These are phyloP conservation scores for Natrix natrix DNA, from an alignment of 2,797 vertebrate genomes.

Conservation along the genomic window DNA sequence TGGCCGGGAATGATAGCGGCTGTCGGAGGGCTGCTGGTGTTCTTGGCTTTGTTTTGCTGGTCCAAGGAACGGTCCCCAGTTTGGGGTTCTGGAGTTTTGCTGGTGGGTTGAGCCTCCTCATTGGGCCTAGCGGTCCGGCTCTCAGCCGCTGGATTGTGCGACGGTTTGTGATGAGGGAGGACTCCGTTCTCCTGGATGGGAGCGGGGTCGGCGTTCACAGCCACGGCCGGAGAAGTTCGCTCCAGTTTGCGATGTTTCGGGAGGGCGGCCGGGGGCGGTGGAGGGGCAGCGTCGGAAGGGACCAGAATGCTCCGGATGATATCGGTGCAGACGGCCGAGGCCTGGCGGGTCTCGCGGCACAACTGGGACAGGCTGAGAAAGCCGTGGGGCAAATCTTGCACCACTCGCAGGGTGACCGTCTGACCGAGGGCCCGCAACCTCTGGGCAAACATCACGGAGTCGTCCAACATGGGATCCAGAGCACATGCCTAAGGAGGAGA, in stretches of 20 bases:
- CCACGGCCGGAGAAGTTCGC: slow-evolving; percentile 50
- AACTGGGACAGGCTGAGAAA: slow-evolving; percentile 89
- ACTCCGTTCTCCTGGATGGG: background rate
- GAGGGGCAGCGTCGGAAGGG: slow-evolving; percentile 49
- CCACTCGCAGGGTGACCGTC: slow-evolving; percentile 83
- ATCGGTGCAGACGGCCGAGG: slow-evolving; percentile 78
- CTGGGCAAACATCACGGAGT: slow-evolving; percentile 91
- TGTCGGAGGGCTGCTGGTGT: accelerated
- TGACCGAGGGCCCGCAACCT: slow-evolving; percentile 77
- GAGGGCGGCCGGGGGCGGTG: slow-evolving; percentile 56
- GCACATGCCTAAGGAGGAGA: slow-evolving; percentile 79
- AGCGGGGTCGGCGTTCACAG: background rate
- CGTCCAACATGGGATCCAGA: slow-evolving; percentile 91
- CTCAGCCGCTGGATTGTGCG: background rate
- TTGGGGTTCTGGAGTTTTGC: background rate
- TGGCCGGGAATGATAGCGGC: background rate
- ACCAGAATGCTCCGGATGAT: slow-evolving; percentile 79
- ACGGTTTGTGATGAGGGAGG: accelerated
- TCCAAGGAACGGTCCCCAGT: background rate
- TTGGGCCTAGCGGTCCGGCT: accelerated
- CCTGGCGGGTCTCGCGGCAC: slow-evolving; percentile 83
- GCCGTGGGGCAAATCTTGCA: slow-evolving; percentile 90
- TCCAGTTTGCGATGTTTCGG: slow-evolving; percentile 81
- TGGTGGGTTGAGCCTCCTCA: accelerated
- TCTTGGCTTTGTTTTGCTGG: background rate